phyloP scores from a whole-genome alignment of 2,888 invertebrate genomes.

The Drosophila phalerata region DNA sequence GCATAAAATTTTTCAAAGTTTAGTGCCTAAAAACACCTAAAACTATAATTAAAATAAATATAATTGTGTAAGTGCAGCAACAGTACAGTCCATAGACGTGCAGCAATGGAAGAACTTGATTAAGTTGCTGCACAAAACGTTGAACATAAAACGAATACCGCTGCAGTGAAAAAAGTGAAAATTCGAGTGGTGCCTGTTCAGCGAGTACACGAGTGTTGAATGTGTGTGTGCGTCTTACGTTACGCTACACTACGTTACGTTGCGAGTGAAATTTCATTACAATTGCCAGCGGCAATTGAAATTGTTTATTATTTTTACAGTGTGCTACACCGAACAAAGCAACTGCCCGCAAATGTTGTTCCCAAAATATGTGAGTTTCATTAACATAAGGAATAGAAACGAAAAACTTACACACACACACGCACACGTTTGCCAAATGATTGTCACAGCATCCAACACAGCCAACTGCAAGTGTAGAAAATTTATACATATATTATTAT shows the following conservation, averaged over 20 bases:
- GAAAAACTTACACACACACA: conserved; percentile 12
- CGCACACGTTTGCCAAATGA: conserved; percentile 25
- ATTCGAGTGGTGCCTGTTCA: conserved; percentile 60
- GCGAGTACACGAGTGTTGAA: conserved; percentile 45
- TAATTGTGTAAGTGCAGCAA: conserved; percentile 41
- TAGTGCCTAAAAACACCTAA: conserved; percentile 47
- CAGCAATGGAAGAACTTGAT: conserved; percentile 23
- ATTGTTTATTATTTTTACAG: conserved; percentile 44
- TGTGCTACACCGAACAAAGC: conserved; percentile 49
- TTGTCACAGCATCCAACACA: conserved; percentile 35
- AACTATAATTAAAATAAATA: conserved; percentile 33
- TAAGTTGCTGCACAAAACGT: conserved; percentile 20
- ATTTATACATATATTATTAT: conserved; percentile 20
- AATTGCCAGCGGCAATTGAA: conserved; percentile 61
- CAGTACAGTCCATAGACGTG: conserved; percentile 24
- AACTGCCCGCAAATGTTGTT: conserved; percentile 76
- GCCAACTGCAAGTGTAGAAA: conserved; percentile 14
- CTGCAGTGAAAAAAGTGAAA: conserved; percentile 75
- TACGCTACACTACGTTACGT: conserved; percentile 64
- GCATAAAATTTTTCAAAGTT: conserved; percentile 52
- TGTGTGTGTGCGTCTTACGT: conserved; percentile 62
- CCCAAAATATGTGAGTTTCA: conserved; percentile 72
- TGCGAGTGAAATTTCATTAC: conserved; percentile 71
- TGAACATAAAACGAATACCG: conserved; percentile 33
- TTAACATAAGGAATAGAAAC: conserved; percentile 19